Evolutionary conservation across 2,113 vertebrate genomes (phyloP).

Genomic region (Bos javanicus): DNA sequence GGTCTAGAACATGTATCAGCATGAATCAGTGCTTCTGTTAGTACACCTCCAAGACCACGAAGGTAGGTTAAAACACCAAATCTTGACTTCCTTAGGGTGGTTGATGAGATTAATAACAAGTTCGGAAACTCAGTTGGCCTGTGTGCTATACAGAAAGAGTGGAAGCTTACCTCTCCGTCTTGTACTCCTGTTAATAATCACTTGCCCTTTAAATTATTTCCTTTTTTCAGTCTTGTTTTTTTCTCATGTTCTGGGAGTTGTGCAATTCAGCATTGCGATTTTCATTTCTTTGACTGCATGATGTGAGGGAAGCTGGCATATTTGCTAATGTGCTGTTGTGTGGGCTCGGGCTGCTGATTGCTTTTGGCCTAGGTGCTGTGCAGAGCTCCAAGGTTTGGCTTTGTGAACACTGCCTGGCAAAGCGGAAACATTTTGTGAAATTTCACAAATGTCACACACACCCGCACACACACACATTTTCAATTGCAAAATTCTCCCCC

Average conservation of each 20-base stretch:
- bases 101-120: not conserved
- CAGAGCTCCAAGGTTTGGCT: slow-evolving; percentile 69
- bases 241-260: slow-evolving; percentile 34
- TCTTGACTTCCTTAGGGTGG: not conserved
- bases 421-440: slow-evolving; percentile 75
- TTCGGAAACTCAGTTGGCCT: not conserved
- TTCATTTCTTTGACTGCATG: slow-evolving; percentile 48
- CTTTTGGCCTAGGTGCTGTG: slow-evolving; percentile 74
- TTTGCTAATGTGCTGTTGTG: slow-evolving; percentile 60
- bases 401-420: slow-evolving; percentile 67
- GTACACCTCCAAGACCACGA: not conserved
- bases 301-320: slow-evolving; percentile 58
- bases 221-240: slow-evolving; percentile 20
- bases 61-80: not conserved
- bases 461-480: slow-evolving; percentile 61
- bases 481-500: slow-evolving; percentile 66
- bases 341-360: slow-evolving; percentile 70
- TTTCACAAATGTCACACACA: slow-evolving; percentile 72
- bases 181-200: not conserved
- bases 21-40: not conserved
- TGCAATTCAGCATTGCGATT: slow-evolving; percentile 38
- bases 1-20: not conserved
- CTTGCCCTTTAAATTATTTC: slow-evolving; percentile 29
- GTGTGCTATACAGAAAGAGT: not conserved
- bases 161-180: not conserved